A percentile compares a stretch with the other conserved stretches of the same genome.
Conservation (phyloP, 2,113 vertebrate species). For the Morone saxatilis region DNA sequence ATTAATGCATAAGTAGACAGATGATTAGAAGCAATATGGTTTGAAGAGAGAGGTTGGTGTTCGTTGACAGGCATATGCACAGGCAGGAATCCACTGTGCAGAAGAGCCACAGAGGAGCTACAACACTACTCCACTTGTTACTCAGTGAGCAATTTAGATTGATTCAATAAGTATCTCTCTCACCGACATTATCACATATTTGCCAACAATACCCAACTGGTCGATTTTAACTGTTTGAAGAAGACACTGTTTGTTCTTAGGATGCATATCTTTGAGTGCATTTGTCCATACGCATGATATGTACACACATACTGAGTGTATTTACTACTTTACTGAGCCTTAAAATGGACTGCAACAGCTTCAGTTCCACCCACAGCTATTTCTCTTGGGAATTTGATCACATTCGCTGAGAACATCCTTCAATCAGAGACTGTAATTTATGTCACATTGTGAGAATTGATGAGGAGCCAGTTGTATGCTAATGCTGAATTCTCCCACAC, state of each 20-base stretch:
- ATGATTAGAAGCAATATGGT: conserved; percentile 26
- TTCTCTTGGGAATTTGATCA: conserved; percentile 39
- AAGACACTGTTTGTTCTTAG: conserved; percentile 11
- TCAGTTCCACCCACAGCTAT: background rate
- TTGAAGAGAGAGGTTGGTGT: background rate
- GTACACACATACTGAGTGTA: background rate
- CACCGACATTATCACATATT: conserved; percentile 36
- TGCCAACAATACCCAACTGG: conserved; percentile 21
- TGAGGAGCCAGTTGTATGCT: conserved; percentile 55
- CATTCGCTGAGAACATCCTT: conserved; percentile 48
- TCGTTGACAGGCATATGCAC: background rate
- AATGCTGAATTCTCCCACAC: conserved; percentile 61
- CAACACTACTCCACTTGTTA: background rate
- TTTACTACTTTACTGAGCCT: background rate
- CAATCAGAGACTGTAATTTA: conserved; percentile 52
- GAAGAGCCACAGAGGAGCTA: conserved; percentile 5
- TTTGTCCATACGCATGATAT: background rate
- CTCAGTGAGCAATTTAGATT: conserved; percentile 25
- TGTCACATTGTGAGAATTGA: conserved; percentile 65
- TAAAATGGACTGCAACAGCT: conserved; percentile 14
- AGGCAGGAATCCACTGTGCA: background rate
- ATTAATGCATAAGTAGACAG: conserved; percentile 21
- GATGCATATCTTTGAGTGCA: background rate
- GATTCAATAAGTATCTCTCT: conserved; percentile 32
- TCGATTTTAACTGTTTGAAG: conserved; percentile 7